Evolutionary conservation across 2,113 vertebrate genomes (phyloP), one percentile per base, ranked within the genome.

Genomic region (Tupaia tana): DNA sequence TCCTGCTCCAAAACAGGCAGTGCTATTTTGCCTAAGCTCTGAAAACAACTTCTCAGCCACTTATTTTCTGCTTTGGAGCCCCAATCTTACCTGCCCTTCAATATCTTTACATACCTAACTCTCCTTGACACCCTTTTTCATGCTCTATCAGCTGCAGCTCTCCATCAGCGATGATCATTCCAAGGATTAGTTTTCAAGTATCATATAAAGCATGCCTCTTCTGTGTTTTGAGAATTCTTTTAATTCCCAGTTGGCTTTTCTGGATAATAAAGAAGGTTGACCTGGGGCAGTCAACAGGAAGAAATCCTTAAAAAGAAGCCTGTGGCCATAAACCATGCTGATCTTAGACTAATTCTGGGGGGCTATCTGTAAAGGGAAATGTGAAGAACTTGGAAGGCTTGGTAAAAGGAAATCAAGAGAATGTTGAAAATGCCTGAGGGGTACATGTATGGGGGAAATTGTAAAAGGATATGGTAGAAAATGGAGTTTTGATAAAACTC

Each of bases 191-290:
- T 75, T 75, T 88, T 78, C 93, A 81, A 83, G 66, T 73, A 31
- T 96, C 92, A 95, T 54, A 43, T 22, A 84, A 85, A 95, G 24
- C 74, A 56, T 71, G 70, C 6, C 29, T 58, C 16, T 20, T 93
- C 86, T 90, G 91, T 74, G 43, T 95, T 91, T 90, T 86, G 81
- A 95, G 74, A 90, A 86, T 74, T 24, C 66, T 96, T 95, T 91
- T 58, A 59, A 74, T 67, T 74, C 93, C 86, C 88, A 64, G 22
- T 92, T 75, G 81, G 18, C 63, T 74, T 77, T 92, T 96, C 66
- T 81, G 9, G 70, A 54, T 96, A 94, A 96, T 54, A 58, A 96
- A 79, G 86, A 93, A 92, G 78, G 88, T 94, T 29, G 25, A 71
- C 15, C 20, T 74, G 73, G 70, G 34, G 25, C 34, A 69, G 29